A percentile compares a stretch with the other conserved stretches of the same genome.
These are phyloP conservation scores for Macaria notata DNA, from an alignment of 2,888 invertebrate species.

Conservation along the genomic window DNA sequence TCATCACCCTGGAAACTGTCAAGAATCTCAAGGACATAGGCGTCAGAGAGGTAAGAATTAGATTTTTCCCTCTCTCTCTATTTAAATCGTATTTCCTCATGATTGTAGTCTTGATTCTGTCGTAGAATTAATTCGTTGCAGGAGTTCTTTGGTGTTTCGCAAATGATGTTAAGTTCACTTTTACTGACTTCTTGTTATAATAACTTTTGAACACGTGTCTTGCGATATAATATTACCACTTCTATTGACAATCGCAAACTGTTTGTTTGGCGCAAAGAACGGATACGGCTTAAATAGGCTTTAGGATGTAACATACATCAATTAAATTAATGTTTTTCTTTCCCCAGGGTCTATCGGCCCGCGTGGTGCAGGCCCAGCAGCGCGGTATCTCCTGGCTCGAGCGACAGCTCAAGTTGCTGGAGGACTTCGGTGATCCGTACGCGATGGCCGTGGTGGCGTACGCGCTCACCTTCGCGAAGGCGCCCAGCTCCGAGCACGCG, in stretches of 20 bases:
- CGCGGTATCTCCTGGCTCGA: slow-evolving; percentile 91
- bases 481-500: slow-evolving; percentile 93
- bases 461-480: slow-evolving; percentile 91
- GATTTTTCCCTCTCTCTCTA: neutral
- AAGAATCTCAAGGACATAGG: slow-evolving; percentile 87
- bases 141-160: too few species aligned
- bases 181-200: too few species aligned
- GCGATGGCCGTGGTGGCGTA: slow-evolving; percentile 95
- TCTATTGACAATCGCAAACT: too few species aligned
- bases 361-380: slow-evolving; percentile 88
- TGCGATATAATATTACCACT: too few species aligned
- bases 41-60: slow-evolving; percentile 58
- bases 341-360: slow-evolving; percentile 85
- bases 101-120: too few species aligned
- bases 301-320: too few species aligned
- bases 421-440: slow-evolving; percentile 88
- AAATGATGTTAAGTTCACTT: too few species aligned
- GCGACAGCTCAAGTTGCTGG: slow-evolving; percentile 88
- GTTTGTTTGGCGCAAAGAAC: too few species aligned
- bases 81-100: too few species aligned
- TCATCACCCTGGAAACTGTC: slow-evolving; percentile 92
- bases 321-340: neutral
- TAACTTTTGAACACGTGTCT: too few species aligned
- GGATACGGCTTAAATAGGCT: too few species aligned
- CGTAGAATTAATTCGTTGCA: neutral